Conservation (phyloP, 1,140 invertebrate species). For the Campoletis sonorensis region DNA sequence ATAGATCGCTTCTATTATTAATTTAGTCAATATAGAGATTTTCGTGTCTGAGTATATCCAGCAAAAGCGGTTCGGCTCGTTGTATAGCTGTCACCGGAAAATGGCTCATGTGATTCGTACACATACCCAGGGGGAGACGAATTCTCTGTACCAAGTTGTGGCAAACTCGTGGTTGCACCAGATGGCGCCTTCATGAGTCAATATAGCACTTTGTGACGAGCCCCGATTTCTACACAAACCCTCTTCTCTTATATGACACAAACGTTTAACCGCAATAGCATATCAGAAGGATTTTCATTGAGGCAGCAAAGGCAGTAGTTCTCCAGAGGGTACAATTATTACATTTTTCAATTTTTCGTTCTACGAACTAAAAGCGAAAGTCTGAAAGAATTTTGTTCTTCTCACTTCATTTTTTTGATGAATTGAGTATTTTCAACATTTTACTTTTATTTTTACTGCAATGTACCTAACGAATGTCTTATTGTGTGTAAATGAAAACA, state of each 20-base stretch:
- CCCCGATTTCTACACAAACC: slow-evolving; percentile 48
- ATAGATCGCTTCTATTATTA: slow-evolving; percentile 70
- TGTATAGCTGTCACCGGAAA: slow-evolving; percentile 14
- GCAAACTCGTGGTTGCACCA: slow-evolving; percentile 56
- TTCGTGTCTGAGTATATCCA: slow-evolving; percentile 13
- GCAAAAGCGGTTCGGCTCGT: not conserved
- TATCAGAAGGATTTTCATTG: slow-evolving; percentile 56
- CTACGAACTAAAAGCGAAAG: not conserved
- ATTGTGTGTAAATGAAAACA: too few relatives aligned
- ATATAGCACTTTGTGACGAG: slow-evolving; percentile 66
- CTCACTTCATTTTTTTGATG: too few relatives aligned
- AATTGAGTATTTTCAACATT: too few relatives aligned
- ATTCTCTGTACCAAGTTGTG: slow-evolving; percentile 14
- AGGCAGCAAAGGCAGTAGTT: slow-evolving; percentile 53
- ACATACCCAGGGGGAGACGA: not conserved
- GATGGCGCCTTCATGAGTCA: slow-evolving; percentile 72
- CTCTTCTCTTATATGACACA: slow-evolving; percentile 37
- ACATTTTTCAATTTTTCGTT: not conserved
- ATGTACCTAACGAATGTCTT: too few relatives aligned
- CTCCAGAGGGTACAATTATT: not conserved
- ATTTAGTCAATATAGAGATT: slow-evolving; percentile 68
- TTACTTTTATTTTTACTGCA: too few relatives aligned
- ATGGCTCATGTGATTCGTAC: not conserved
- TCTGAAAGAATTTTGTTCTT: too few relatives aligned
- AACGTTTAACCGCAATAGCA: slow-evolving; percentile 41